Percentiles rank a stretch among this genome's conserved stretches.
phyloP scores from a whole-genome alignment of 2,113 vertebrate species.

The Butorides virescens region DNA sequence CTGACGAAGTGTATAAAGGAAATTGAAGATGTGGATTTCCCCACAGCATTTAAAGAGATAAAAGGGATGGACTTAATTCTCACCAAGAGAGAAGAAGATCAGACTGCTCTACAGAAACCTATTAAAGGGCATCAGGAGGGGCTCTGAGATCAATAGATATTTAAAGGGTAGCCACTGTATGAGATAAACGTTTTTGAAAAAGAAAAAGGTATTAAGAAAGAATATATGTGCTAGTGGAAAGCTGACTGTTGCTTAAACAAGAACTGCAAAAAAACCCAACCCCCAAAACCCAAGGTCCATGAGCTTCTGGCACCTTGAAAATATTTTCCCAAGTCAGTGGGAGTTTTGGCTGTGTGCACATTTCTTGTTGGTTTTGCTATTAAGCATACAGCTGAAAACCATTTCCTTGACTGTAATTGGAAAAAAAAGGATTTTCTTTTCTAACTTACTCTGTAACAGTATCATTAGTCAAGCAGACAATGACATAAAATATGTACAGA shows the following conservation, averaged over 20 bases:
- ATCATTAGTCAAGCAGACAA: neutral
- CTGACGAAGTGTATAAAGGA: neutral
- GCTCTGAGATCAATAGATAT: neutral
- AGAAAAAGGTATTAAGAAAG: neutral
- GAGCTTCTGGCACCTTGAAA: neutral
- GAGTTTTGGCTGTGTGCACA: neutral
- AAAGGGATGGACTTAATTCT: neutral
- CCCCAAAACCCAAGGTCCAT: neutral
- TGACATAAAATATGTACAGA: neutral
- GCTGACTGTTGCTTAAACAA: neutral
- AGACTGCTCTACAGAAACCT: neutral
- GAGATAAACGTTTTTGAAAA: neutral
- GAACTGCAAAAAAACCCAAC: neutral
- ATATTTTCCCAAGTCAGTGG: neutral
- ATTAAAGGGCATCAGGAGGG: neutral
- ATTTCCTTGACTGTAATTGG: neutral
- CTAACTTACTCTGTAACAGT: neutral
- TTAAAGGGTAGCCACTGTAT: neutral
- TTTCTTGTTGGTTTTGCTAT: neutral
- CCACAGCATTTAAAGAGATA: neutral
- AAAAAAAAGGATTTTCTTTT: neutral
- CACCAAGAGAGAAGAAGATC: neutral
- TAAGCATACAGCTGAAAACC: neutral
- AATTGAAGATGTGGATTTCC: slow-evolving; percentile 2
- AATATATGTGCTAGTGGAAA: neutral